Evolutionary conservation across 2,797 vertebrate genomes (phyloP), one percentile per base, ranked within the genome.

Genomic region (Eremophila alpestris): DNA sequence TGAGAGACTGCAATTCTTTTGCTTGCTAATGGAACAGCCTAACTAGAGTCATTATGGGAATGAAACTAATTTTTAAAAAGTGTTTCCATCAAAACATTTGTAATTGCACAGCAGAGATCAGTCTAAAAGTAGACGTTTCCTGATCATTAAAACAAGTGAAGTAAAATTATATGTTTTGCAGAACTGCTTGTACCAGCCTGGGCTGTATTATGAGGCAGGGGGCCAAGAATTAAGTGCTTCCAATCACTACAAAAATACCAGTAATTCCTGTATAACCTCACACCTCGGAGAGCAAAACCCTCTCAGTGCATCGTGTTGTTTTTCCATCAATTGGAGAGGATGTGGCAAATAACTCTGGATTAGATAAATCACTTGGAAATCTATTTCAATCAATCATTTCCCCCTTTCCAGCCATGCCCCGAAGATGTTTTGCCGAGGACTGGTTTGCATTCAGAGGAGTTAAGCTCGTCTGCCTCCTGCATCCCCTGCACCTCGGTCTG

Each of bases 311-410:
- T 51, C 16, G 6, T 5, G 45, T 16, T 96, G 91, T 83, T 51
- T 90, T 77, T 23, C 5, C 56, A 65, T 73, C 87, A 13, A 0
- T 49, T 51, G 82, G 83, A 94, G 73, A 90, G 46, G 94, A 95
- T 86, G 68, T 89, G 65, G 92, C 86, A 93, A 94, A 91, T 83
- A 92, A 68, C 11, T 87, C 64, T 21, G 83, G 81, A 92, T 96
- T 94, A 96, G 92, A 91, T 85, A 96, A 97, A 75, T 93, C 90
- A 34, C 92, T 95, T 93, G 86, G 84, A 93, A 96, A 81, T 45
- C 56, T 84, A 49, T 94, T 91, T 12, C 94, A 84, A 96, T 91
- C 96, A 97, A 83, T 96, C 93, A 95, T 86, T 63, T 60, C 62
- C 69, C 71, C 92, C 48, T 85, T 94, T 46, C 76, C 23, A 93